Base-by-base conservation (phyloP, 2,113 vertebrate species). In the Caranx melampygus region DNA sequence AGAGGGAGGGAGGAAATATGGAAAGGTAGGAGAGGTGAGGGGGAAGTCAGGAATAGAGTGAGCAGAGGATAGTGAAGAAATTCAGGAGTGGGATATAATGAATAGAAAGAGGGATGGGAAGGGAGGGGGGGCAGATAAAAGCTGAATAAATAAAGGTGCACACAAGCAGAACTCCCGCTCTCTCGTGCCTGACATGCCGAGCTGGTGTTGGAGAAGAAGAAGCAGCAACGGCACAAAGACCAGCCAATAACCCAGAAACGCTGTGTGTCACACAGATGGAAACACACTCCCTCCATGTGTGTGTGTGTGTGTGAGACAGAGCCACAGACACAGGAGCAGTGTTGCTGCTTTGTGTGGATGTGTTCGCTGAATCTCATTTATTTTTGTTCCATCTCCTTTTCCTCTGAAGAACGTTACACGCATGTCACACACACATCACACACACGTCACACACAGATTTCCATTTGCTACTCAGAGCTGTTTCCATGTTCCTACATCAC, bases 361-460 rank as follows among this genome's bases (percentile, higher is more conserved):
- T 78, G 67, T 40, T 26, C 16, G 11, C 69, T 63, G 79, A 75
- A 79, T 88, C 79, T 83, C 75, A 83, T 87, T 82, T 87, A 18
- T 75, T 88, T 90, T 71, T 15, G 37, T 82, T 73, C 61, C 65
- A 73, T 87, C 82, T 75, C 60, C 16, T 87, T 72, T 83, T 62
- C 45, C 26, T 84, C 71, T 78, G 86, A 76, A 88, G 78, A 61
- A 83, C 87, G 68, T 88, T 79, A 85, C 64, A 77, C 49, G 44
- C 26, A 33, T 79, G 74, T 80, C 71, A 75, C 34, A 71, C 80
- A 63, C 26, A 83, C 87, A 65, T 88, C 81, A 85, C 64, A 77
- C 49, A 37, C 26, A 33, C 79, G 74, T 80, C 71, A 75, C 34
- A 71, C 68, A 67, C 59, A 61, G 58, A 83, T 75, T 89, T 85